phyloP scores from a whole-genome alignment of 2,888 invertebrate species.

The Sisyra terminalis region DNA sequence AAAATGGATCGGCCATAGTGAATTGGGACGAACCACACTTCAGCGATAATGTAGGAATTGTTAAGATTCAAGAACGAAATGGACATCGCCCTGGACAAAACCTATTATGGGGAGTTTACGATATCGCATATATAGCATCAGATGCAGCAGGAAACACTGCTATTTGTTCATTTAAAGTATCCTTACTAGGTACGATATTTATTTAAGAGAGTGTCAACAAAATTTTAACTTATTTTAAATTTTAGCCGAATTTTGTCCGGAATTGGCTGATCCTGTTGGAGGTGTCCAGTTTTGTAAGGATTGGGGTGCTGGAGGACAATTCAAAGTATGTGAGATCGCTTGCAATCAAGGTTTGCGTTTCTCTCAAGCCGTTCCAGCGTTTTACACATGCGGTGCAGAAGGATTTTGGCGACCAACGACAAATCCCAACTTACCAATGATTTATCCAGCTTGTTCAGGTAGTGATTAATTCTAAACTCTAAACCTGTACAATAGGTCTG shows the following conservation, averaged over 20 bases:
- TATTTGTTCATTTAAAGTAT: slow-evolving; percentile 80
- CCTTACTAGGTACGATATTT: slow-evolving; percentile 75
- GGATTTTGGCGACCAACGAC: slow-evolving; percentile 90
- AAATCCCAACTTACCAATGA: slow-evolving; percentile 59
- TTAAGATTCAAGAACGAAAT: slow-evolving; percentile 63
- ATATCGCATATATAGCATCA: slow-evolving; percentile 84
- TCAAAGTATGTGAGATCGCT: slow-evolving; percentile 85
- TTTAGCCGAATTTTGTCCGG: slow-evolving; percentile 82
- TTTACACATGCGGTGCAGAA: slow-evolving; percentile 96
- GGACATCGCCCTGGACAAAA: slow-evolving; percentile 80
- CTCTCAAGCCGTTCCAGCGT: slow-evolving; percentile 85
- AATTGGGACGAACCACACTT: slow-evolving; percentile 87
- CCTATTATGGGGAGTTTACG: slow-evolving; percentile 79
- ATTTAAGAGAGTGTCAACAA: background rate
- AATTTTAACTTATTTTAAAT: slow-evolving; percentile 9
- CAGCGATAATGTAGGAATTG: slow-evolving; percentile 73
- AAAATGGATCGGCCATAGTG: slow-evolving; percentile 79
- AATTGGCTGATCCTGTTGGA: slow-evolving; percentile 74
- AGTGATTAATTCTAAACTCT: no score
- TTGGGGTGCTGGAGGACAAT: slow-evolving; percentile 93
- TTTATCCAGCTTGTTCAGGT: slow-evolving; percentile 89
- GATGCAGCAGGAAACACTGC: slow-evolving; percentile 87
- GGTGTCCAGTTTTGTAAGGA: slow-evolving; percentile 85
- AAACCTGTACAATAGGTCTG: no score
- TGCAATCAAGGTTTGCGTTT: slow-evolving; percentile 78